phyloP scores from a whole-genome alignment of 2,113 vertebrate genomes.

The Oncorhynchus nerka region DNA sequence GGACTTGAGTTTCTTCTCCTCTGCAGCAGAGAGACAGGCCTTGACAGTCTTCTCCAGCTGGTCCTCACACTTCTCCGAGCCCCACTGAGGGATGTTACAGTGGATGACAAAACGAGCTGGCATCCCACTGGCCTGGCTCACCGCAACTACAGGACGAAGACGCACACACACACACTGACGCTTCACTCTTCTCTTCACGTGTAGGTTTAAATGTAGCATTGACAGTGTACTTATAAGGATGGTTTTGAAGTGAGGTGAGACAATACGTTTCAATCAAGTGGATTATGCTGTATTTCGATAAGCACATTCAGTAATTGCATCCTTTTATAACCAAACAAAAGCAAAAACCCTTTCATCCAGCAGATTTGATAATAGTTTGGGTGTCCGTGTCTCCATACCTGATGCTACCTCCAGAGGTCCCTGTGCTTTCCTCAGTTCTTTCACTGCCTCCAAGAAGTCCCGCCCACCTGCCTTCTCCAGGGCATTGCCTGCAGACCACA shows the following conservation, averaged over 20 bases:
- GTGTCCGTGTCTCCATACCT: slow-evolving; percentile 72
- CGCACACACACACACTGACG: not conserved
- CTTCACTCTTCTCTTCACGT: too few relatives aligned
- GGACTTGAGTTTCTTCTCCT: slow-evolving; percentile 97
- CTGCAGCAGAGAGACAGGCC: slow-evolving; percentile 93
- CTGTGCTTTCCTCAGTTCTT: slow-evolving; percentile 95
- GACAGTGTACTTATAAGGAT: not conserved
- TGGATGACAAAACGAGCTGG: slow-evolving; percentile 97
- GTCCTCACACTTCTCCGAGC: slow-evolving; percentile 96
- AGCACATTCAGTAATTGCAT: too few relatives aligned
- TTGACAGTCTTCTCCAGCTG: slow-evolving; percentile 95
- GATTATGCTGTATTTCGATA: too few relatives aligned
- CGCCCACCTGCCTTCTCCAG: slow-evolving; percentile 96
- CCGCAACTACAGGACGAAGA: slow-evolving; percentile 77
- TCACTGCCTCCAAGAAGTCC: slow-evolving; percentile 92
- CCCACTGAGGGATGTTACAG: slow-evolving; percentile 97
- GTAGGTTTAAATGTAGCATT: too few relatives aligned
- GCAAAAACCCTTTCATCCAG: not conserved
- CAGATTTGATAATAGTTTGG: not conserved
- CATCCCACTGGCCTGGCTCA: slow-evolving; percentile 90
- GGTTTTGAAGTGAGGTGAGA: too few relatives aligned
- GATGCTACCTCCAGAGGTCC: slow-evolving; percentile 92
- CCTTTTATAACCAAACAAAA: too few relatives aligned
- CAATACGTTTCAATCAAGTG: too few relatives aligned
- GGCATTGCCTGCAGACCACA: slow-evolving; percentile 81